Evolutionary conservation across 2,113 vertebrate genomes (phyloP).

Genomic region (Myocastor coypus): DNA sequence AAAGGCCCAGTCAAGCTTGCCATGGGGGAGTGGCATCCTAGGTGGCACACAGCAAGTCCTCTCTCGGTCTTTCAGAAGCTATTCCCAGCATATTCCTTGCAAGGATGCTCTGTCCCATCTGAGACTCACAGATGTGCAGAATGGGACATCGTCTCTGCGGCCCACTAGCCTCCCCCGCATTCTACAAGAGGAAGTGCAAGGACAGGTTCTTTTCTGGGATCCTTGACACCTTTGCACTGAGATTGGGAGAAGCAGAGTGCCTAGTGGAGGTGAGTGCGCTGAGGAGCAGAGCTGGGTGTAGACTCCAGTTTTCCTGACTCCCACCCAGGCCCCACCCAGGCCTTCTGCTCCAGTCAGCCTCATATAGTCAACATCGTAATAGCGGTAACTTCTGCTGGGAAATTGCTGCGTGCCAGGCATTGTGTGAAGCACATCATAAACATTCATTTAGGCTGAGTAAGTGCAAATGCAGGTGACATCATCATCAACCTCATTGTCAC

Average conservation of each 20-base stretch:
- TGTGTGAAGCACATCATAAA: background rate
- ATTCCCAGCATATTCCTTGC: background rate
- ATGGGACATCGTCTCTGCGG: background rate
- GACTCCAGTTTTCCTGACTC: background rate
- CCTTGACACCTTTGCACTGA: slow-evolving; percentile 7
- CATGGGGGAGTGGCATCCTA: background rate
- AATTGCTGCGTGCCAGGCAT: background rate
- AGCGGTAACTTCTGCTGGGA: background rate
- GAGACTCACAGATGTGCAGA: background rate
- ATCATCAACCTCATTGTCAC: background rate
- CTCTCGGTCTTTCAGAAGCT: background rate
- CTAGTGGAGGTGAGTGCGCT: background rate
- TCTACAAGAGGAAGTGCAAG: background rate
- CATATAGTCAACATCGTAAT: background rate
- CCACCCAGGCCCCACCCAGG: no score
- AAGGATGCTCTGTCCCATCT: background rate
- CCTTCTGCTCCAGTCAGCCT: background rate
- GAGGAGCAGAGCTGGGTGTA: background rate
- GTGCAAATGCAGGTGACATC: background rate
- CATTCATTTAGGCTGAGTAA: background rate
- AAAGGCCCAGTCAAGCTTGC: background rate
- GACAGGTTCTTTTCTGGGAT: background rate
- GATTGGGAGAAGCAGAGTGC: background rate
- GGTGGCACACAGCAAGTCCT: background rate
- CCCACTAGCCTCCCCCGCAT: no score